Conservation (phyloP, 2,888 invertebrate species). For the Pterobdella sp. region DNA sequence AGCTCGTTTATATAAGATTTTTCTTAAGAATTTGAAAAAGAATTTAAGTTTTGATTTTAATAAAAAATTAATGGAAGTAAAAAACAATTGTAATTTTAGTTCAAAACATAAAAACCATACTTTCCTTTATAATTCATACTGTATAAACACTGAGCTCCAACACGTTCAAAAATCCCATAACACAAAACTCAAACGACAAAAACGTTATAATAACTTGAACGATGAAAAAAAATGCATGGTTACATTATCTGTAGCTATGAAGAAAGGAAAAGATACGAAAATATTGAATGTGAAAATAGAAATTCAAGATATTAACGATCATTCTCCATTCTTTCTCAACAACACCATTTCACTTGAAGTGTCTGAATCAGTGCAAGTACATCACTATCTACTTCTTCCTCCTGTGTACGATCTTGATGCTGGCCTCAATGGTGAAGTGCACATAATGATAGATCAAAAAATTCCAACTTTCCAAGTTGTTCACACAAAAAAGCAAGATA, state of each 20-base stretch:
- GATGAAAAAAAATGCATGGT: background rate
- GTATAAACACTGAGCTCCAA: too few species aligned
- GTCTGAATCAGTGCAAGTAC: background rate
- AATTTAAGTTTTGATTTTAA: too few species aligned
- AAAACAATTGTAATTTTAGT: too few species aligned
- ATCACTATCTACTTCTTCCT: background rate
- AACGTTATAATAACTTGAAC: background rate
- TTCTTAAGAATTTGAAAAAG: too few species aligned
- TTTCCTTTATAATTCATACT: background rate
- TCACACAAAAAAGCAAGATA: background rate
- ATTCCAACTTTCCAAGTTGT: background rate
- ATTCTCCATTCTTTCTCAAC: background rate
- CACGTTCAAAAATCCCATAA: too few species aligned
- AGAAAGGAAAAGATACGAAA: background rate
- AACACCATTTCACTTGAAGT: background rate
- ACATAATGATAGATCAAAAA: background rate
- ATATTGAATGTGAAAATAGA: background rate
- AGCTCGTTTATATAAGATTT: background rate
- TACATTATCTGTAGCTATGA: background rate
- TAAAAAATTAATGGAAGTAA: too few species aligned
- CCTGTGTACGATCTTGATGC: background rate
- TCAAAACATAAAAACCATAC: background rate
- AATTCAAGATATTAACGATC: background rate
- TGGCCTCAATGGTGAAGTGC: background rate
- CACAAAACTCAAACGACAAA: too few species aligned